Conservation (phyloP, 2,113 vertebrate species). For the Alces alces region DNA sequence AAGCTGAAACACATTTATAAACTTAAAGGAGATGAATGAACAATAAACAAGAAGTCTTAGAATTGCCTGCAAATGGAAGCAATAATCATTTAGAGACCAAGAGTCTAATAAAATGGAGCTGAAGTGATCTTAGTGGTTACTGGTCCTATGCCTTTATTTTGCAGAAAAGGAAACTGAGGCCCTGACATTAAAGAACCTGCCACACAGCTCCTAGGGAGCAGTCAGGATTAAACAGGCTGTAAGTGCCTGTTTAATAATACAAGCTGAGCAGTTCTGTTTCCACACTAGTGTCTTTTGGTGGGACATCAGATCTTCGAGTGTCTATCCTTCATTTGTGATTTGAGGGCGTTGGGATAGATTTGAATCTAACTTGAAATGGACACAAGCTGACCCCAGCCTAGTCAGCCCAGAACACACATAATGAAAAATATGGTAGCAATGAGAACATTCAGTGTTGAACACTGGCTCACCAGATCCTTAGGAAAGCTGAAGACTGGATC, state of each 20-base stretch:
- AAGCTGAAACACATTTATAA: background rate
- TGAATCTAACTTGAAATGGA: background rate
- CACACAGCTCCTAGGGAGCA: background rate
- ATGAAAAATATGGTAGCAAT: background rate
- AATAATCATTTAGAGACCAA: background rate
- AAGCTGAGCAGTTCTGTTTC: background rate
- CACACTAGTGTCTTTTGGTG: background rate
- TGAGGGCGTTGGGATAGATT: background rate
- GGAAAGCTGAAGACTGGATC: background rate
- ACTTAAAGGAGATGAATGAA: background rate
- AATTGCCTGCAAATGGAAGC: background rate
- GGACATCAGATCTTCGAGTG: background rate
- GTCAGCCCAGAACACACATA: background rate
- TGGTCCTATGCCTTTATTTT: background rate
- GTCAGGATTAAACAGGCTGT: background rate
- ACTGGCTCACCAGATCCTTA: background rate
- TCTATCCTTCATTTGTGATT: background rate
- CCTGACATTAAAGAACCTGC: background rate
- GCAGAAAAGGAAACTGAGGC: background rate
- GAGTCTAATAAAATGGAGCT: background rate
- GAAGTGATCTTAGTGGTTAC: background rate
- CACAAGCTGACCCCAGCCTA: background rate
- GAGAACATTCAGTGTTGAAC: background rate
- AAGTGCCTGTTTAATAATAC: background rate
- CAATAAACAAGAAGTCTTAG: background rate